phyloP scores from a whole-genome alignment of 2,888 invertebrate genomes.

The Boloria selene region DNA sequence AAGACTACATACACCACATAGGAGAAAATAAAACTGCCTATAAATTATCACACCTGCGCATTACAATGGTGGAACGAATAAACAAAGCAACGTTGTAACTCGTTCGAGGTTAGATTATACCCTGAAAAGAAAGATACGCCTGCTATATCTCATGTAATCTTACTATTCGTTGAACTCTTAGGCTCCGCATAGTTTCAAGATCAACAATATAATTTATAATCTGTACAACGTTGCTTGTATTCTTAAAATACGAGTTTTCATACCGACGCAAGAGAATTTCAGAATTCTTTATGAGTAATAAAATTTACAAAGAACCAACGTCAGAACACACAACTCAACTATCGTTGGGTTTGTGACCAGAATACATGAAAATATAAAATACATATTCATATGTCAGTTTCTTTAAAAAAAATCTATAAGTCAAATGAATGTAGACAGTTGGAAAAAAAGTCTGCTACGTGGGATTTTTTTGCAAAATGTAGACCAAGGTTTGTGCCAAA shows the following conservation, averaged over 20 bases:
- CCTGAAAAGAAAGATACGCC: slow-evolving; percentile 20
- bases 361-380: neutral
- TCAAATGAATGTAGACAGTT: slow-evolving; percentile 2
- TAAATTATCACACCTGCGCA: slow-evolving; percentile 42
- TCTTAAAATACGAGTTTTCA: slow-evolving; percentile 37
- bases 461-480: slow-evolving; percentile 23
- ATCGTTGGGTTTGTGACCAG: neutral
- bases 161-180: slow-evolving; percentile 16
- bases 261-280: slow-evolving; percentile 45
- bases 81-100: slow-evolving; percentile 34
- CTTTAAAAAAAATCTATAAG: neutral
- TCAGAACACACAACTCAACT: slow-evolving; percentile 56
- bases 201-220: slow-evolving; percentile 36
- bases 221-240: slow-evolving; percentile 32
- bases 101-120: neutral
- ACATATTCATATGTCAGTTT: slow-evolving; percentile 7
- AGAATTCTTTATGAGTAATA: slow-evolving; percentile 67
- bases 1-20: slow-evolving; percentile 10
- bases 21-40: slow-evolving; percentile 27
- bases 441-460: slow-evolving; percentile 21
- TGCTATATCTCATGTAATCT: slow-evolving; percentile 22
- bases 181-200: slow-evolving; percentile 22
- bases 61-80: slow-evolving; percentile 37
- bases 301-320: slow-evolving; percentile 62
- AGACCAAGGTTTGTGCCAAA: slow-evolving; percentile 32